phyloP scores from a whole-genome alignment of 2,797 vertebrate species.

The Falco columbarius region DNA sequence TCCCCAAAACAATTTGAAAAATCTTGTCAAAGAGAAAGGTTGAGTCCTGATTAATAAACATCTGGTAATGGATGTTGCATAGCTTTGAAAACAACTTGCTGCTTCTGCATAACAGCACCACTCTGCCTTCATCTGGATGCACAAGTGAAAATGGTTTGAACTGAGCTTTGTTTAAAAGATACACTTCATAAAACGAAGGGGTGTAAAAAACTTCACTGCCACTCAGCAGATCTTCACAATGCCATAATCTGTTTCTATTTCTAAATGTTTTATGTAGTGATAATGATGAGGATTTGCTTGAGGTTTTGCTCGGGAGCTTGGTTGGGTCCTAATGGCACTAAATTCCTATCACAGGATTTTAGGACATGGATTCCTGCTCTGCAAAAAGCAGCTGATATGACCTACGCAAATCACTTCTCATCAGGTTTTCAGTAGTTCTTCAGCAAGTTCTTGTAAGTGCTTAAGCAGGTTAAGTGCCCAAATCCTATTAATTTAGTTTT shows the following conservation, averaged over 20 bases:
- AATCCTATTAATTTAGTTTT: conserved; percentile 55
- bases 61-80: background rate
- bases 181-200: background rate
- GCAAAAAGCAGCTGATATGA: background rate
- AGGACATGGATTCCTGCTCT: background rate
- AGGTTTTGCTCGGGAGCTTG: background rate
- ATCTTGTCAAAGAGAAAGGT: background rate
- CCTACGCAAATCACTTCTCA: conserved; percentile 29
- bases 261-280: background rate
- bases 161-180: background rate
- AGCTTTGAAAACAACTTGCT: background rate
- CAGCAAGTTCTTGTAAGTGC: background rate
- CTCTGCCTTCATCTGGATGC: background rate
- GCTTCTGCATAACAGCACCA: background rate
- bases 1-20: background rate
- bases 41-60: background rate
- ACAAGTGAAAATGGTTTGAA: background rate
- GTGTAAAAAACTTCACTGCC: background rate
- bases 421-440: conserved; percentile 44
- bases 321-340: background rate
- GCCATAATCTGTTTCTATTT: background rate
- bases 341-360: background rate
- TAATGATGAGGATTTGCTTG: background rate
- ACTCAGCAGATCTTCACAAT: background rate
- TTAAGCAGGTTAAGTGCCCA: conserved; percentile 35